A percentile compares a stretch with the other conserved stretches of the same genome.
Conservation (phyloP, 2,888 invertebrate genomes). For the Cantharis nigra region DNA sequence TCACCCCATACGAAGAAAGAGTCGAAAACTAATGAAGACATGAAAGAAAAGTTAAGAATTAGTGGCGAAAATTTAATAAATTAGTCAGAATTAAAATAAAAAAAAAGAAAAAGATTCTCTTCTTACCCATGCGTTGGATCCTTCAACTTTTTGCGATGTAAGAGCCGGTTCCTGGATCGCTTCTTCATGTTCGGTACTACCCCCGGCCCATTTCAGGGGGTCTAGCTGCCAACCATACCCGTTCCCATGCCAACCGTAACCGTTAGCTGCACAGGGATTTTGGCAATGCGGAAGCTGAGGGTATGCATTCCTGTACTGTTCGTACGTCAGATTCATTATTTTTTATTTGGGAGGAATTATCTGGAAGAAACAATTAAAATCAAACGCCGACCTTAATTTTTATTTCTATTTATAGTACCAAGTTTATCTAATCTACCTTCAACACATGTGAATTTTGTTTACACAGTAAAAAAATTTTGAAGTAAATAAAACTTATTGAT, state of each 20-base stretch:
- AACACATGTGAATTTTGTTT: background rate
- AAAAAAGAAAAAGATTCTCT: background rate
- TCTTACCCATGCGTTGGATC: slow-evolving; percentile 52
- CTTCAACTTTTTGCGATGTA: slow-evolving; percentile 48
- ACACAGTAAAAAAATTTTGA: background rate
- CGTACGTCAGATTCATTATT: slow-evolving; percentile 40
- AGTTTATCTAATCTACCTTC: background rate
- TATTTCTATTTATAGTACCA: background rate
- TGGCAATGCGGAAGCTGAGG: slow-evolving; percentile 50
- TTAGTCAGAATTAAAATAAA: background rate
- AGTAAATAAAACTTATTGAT: background rate
- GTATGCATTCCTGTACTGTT: slow-evolving; percentile 53
- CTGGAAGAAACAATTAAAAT: background rate
- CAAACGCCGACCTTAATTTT: background rate
- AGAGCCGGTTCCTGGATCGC: slow-evolving; percentile 48
- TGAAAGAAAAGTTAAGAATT: background rate
- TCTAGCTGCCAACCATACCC: slow-evolving; percentile 56
- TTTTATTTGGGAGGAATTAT: background rate
- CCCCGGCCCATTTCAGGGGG: slow-evolving; percentile 48
- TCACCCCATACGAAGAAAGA: background rate
- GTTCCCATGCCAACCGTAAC: slow-evolving; percentile 56
- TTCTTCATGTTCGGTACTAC: slow-evolving; percentile 34
- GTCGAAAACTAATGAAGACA: background rate
- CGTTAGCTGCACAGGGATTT: slow-evolving; percentile 51
- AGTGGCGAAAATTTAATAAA: background rate